A percentile compares a stretch with the other conserved stretches of the same genome.
These are phyloP conservation scores for Fregetta grallaria DNA, from an alignment of 2,113 vertebrate species.

Conservation along the genomic window DNA sequence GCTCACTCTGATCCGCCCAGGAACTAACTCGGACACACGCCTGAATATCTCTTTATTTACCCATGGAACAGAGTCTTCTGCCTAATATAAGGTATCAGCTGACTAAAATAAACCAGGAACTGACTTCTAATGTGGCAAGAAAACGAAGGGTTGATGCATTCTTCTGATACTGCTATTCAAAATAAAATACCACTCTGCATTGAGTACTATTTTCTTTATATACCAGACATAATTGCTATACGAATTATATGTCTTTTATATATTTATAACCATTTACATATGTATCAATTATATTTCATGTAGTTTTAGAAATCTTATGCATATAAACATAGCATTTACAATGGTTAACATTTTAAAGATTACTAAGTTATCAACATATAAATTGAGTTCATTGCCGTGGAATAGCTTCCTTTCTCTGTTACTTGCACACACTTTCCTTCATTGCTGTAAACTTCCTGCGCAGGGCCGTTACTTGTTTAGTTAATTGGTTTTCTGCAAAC, in stretches of 20 bases:
- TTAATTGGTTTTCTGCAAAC: background rate
- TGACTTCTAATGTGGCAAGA: background rate
- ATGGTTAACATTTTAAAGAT: background rate
- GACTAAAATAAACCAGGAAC: background rate
- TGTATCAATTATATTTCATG: background rate
- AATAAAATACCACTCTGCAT: background rate
- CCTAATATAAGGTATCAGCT: background rate
- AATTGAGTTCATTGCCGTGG: background rate
- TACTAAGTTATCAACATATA: rapidly evolving
- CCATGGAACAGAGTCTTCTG: background rate
- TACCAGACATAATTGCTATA: background rate
- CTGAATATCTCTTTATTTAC: background rate
- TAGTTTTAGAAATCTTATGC: background rate
- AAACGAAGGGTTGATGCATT: background rate
- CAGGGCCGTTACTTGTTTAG: background rate
- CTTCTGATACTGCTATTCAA: background rate
- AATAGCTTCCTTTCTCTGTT: background rate
- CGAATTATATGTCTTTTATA: background rate
- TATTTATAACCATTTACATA: background rate
- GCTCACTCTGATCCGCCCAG: background rate
- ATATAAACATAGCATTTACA: background rate
- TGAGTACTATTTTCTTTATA: background rate
- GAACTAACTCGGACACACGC: too few species aligned
- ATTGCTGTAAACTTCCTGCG: background rate
- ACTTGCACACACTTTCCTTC: background rate